Base-by-base conservation (phyloP, 1,140 invertebrate genomes). In the Branchinecta lynchi region DNA sequence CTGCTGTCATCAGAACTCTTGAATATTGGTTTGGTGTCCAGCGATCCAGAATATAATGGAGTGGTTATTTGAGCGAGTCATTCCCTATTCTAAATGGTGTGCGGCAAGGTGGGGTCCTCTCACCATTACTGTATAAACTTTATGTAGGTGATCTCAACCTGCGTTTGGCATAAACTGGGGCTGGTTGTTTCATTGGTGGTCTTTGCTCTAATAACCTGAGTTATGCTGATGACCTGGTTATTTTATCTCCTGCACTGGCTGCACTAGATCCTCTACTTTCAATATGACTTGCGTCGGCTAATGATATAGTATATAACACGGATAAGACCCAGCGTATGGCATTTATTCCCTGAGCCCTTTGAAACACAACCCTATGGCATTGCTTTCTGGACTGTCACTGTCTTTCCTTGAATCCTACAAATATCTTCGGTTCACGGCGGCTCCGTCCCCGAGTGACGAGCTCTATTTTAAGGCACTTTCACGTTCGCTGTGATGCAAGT, bases 321-420 rank as follows among this genome's bases (percentile, higher is more conserved):
- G 46, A 9, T 51, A 51, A 51, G 46, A 51, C 46, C 46, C 46
- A 51, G 46, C n/a, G 46, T 51, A 51, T 51, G 46, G 46, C 46
- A n/a, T 51, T 51, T 51, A 51, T 51, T 51, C 46, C 46, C 46
- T n/a, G n/a, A n/a, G 46, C n/a, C 46, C 46, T 51, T 51, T 51
- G 46, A 51, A 9, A 51, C 46, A 51, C n/a, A 51, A 9, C 46
- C 46, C 46, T 51, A 51, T 51, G 46, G n/a, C 9, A 9, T 51
- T 9, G 46, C 46, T 9, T 51, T 51, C 46, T 51, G 46, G 46
- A 51, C 9, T 51, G 46, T n/a, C 46, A 51, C n/a, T 51, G n/a
- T 51, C 46, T 51, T 51, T 51, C n/a, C n/a, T 51, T 51, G 46
- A 51, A 51, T 51, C 46, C 46, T 51, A 51, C 46, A 51, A 51